These are phyloP conservation scores for Psittacula cyanocephala DNA, from an alignment of 2,113 vertebrate species.

Conservation along the genomic window DNA sequence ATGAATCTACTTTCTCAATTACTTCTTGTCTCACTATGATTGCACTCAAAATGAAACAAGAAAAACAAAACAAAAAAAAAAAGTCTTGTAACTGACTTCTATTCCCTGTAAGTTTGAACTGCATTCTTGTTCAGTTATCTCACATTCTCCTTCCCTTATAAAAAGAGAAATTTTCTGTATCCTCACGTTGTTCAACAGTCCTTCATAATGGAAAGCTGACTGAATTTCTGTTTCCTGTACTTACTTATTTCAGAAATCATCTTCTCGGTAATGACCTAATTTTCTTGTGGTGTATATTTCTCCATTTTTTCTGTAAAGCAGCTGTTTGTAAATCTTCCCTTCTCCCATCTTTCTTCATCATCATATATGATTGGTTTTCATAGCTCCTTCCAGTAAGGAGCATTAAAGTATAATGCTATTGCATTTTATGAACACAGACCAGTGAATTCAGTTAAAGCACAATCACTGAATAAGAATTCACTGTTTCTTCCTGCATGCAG, in stretches of 20 bases:
- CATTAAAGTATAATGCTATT: neutral
- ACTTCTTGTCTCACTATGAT: neutral
- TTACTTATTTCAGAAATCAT: conserved; percentile 5
- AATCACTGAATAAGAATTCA: neutral
- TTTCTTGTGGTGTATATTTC: neutral
- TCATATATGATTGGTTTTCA: neutral
- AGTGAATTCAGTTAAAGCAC: neutral
- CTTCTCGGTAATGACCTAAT: conserved; percentile 20
- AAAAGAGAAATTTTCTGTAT: neutral
- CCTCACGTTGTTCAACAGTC: neutral
- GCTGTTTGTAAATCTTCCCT: neutral
- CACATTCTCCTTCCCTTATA: neutral
- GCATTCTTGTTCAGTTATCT: neutral
- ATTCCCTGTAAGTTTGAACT: neutral
- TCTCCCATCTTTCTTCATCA: neutral
- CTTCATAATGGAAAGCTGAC: neutral
- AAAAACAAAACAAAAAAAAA: neutral
- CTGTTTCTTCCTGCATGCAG: neutral
- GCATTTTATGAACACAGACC: neutral
- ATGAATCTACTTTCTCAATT: conserved; percentile 8
- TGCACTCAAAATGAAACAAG: conserved; percentile 1
- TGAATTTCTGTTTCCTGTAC: neutral
- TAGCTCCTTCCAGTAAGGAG: neutral
- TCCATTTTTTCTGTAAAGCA: neutral
- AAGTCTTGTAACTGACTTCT: neutral